These are phyloP conservation scores for Helostoma temminkii DNA, from an alignment of 2,797 vertebrate genomes.

Conservation along the genomic window DNA sequence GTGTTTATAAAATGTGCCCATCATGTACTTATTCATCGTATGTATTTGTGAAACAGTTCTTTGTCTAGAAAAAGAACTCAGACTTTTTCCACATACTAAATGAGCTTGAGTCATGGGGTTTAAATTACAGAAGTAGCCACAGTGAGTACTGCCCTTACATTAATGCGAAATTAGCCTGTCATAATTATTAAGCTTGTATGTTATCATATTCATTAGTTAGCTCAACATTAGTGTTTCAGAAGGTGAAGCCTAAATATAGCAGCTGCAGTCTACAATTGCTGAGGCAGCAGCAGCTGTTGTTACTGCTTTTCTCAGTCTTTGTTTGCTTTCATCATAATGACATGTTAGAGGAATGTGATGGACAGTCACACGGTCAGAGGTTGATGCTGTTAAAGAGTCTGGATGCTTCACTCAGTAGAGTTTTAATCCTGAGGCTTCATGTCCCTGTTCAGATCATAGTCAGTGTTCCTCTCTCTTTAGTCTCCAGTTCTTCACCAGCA, in stretches of 20 bases:
- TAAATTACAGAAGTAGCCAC: conserved; percentile 53
- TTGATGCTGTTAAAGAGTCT: neutral
- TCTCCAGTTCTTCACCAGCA: neutral
- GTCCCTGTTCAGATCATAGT: neutral
- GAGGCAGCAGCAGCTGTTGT: neutral
- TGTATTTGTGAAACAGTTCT: neutral
- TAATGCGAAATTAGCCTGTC: no score
- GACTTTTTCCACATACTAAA: neutral
- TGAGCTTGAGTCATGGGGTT: conserved; percentile 61
- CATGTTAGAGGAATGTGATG: neutral
- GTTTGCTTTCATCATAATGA: neutral
- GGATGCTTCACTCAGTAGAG: neutral
- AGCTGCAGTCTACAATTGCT: neutral
- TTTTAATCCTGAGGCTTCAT: neutral
- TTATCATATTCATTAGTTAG: no score
- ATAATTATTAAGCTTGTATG: no score
- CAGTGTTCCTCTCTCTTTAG: neutral
- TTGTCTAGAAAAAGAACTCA: neutral
- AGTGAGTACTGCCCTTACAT: no score
- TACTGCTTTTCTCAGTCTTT: neutral
- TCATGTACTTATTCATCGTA: neutral
- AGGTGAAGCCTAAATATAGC: neutral
- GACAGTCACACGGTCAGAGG: neutral
- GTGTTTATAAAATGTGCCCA: no score
- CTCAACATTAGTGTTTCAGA: no score